A percentile compares a stretch with the other conserved stretches of the same genome.
Evolutionary conservation across 1,140 invertebrate genomes (phyloP).

Genomic region (Ctenoplectra terminalis): DNA sequence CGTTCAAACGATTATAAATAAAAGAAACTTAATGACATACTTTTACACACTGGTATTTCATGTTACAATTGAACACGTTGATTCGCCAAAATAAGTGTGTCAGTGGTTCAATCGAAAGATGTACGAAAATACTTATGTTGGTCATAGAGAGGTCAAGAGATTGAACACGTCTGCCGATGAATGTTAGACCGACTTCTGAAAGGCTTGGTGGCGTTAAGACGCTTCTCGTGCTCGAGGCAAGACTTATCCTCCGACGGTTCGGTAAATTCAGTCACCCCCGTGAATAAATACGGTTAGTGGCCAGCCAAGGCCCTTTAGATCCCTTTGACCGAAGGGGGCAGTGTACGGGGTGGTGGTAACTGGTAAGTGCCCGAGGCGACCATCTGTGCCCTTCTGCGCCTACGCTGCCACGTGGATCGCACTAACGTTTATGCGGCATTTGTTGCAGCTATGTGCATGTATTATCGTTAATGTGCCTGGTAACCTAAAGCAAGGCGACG

Average conservation of each 20-base stretch:
- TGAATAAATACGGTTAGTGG: slow-evolving; percentile 83
- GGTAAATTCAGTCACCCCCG: slow-evolving; percentile 77
- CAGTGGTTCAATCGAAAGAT: not conserved
- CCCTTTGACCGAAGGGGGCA: slow-evolving; percentile 77
- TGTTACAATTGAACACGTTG: not conserved
- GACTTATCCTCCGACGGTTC: slow-evolving; percentile 74
- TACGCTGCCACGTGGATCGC: slow-evolving; percentile 79
- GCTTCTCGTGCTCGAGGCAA: slow-evolving; percentile 50
- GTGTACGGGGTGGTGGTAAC: slow-evolving; percentile 78
- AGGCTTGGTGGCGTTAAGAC: slow-evolving; percentile 57
- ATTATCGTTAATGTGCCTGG: slow-evolving; percentile 72
- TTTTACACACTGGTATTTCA: too few relatives aligned
- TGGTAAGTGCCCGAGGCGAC: slow-evolving; percentile 82
- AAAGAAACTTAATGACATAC: too few relatives aligned
- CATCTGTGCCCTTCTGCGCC: slow-evolving; percentile 82
- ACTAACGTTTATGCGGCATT: slow-evolving; percentile 81
- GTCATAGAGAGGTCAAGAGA: not conserved
- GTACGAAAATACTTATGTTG: not conserved
- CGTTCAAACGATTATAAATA: too few relatives aligned
- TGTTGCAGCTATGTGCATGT: slow-evolving; percentile 78
- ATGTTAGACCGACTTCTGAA: slow-evolving; percentile 53
- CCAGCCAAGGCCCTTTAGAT: slow-evolving; percentile 78
- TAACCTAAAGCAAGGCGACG: slow-evolving; percentile 43
- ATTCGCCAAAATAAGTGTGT: not conserved
- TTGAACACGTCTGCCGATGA: slow-evolving; percentile 16